Percentiles rank a stretch among this genome's conserved stretches.
Evolutionary conservation across 92 coral and sea anemone genomes (phyloP).

Genomic region (Heliopora coerulea): DNA sequence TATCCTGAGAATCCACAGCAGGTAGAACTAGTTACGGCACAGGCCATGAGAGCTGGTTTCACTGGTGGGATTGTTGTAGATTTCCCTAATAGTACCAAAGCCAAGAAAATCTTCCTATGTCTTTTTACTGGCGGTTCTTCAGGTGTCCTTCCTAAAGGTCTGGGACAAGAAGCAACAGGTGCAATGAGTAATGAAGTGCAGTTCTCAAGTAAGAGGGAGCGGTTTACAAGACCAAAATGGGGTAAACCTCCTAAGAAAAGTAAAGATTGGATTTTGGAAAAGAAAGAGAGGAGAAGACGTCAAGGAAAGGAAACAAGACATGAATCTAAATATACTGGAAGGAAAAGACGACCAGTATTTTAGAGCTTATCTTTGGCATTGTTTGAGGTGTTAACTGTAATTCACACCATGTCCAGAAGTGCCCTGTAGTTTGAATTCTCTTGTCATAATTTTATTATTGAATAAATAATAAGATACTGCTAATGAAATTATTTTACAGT

Average conservation of each 20-base stretch:
- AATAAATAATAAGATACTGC: too few relatives aligned
- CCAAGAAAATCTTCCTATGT: constrained; percentile 91
- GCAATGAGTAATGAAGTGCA: constrained; percentile 56
- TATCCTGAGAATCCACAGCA: constrained; percentile 90
- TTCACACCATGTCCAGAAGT: too few relatives aligned
- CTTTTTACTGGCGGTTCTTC: constrained; percentile 78
- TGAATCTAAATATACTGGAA: constrained; percentile 91
- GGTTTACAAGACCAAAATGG: constrained; percentile 49
- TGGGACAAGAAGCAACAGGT: constrained; percentile 57
- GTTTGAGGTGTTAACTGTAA: too few relatives aligned
- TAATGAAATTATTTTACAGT: too few relatives aligned
- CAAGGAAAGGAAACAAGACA: constrained; percentile 94
- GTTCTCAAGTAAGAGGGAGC: constrained; percentile 62
- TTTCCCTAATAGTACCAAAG: constrained; percentile 94
- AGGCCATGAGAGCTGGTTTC: constrained; percentile 97
- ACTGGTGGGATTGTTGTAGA: constrained; percentile 96
- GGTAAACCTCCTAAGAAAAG: constrained; percentile 84
- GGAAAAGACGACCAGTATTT: constrained; percentile 73
- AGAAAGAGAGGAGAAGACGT: constrained; percentile 86
- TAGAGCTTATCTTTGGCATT: too few relatives aligned
- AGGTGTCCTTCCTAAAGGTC: constrained; percentile 77
- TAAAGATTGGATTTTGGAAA: constrained; percentile 86
- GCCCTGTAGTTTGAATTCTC: too few relatives aligned
- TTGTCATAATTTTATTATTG: too few relatives aligned
- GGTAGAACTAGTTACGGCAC: constrained; percentile 87